Conservation (phyloP, 1,140 invertebrate species). For the Zaprionus camerounensis region DNA sequence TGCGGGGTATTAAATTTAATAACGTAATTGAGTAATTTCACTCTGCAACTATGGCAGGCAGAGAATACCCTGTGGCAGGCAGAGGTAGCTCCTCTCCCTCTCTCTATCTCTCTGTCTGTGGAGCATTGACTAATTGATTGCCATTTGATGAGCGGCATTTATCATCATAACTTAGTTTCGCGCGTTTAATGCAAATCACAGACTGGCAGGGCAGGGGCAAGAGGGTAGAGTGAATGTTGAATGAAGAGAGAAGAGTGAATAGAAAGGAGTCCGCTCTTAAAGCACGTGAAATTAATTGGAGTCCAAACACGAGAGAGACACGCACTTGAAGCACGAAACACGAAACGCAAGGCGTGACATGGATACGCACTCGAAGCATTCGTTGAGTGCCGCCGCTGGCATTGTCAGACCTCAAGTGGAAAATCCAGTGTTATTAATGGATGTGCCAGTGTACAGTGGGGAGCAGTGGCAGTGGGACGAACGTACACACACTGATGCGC, state of each 20-base stretch:
- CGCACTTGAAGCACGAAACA: not conserved
- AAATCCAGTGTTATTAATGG: conserved; percentile 80
- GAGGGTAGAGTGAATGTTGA: not conserved
- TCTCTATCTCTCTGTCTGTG: not conserved
- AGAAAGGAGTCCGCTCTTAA: conserved; percentile 17
- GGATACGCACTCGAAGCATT: conserved; percentile 35
- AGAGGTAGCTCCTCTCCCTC: not conserved
- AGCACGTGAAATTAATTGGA: conserved; percentile 70
- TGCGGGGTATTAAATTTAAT: conserved; percentile 73
- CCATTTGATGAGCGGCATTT: conserved; percentile 79
- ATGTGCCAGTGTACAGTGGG: conserved; percentile 18
- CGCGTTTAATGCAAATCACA: conserved; percentile 77
- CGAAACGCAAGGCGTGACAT: conserved; percentile 16
- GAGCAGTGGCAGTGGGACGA: conserved; percentile 23
- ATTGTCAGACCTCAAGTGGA: conserved; percentile 54
- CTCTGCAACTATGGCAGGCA: conserved; percentile 45
- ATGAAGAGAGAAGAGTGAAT: too few species aligned
- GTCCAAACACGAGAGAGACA: conserved; percentile 28
- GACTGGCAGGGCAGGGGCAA: conserved; percentile 30
- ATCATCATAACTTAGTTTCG: conserved; percentile 75
- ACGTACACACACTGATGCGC: conserved; percentile 34
- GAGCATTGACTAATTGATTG: conserved; percentile 78
- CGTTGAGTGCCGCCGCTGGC: conserved; percentile 39
- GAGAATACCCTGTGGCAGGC: not conserved
- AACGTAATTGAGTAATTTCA: conserved; percentile 79